Percentiles rank a stretch among this genome's conserved stretches.
phyloP scores from a whole-genome alignment of 2,797 vertebrate species.

The Diplodus sargus region DNA sequence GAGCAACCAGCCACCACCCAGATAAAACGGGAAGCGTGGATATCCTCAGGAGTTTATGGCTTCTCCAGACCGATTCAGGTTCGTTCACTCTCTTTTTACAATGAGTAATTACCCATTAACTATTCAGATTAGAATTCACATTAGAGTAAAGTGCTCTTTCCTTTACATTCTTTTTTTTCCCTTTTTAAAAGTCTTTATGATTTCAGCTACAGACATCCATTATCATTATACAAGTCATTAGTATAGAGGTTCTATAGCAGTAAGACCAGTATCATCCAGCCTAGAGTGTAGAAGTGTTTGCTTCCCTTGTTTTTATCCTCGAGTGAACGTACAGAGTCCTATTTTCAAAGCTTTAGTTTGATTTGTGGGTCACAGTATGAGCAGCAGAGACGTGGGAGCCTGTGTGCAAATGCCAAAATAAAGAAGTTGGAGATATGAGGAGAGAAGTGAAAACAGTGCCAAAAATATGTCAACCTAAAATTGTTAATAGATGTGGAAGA shows the following conservation, averaged over 20 bases:
- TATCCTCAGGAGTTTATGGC: conserved; percentile 83
- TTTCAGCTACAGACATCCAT: not conserved
- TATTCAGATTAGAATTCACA: not conserved
- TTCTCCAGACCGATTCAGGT: conserved; percentile 87
- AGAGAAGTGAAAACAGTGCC: conserved; percentile 31
- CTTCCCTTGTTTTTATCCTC: not conserved
- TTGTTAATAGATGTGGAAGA: conserved; percentile 44
- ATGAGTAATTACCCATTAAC: not conserved
- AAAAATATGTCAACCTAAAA: conserved; percentile 49
- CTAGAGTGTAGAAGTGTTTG: not conserved
- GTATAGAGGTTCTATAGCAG: not conserved
- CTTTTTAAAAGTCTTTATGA: not conserved
- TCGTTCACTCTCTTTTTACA: not conserved
- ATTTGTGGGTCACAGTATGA: conserved; percentile 16
- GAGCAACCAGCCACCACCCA: conserved; percentile 76
- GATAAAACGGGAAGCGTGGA: conserved; percentile 84
- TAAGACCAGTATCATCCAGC: not conserved
- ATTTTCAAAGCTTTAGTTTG: not conserved
- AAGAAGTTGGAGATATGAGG: conserved; percentile 41
- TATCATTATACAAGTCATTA: not conserved
- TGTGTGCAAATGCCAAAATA: conserved; percentile 44
- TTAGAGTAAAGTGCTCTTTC: not conserved
- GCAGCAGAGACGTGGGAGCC: conserved; percentile 13
- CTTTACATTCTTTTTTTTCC: not conserved
- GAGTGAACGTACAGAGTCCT: not conserved